Conservation (phyloP, 2,113 vertebrate genomes). For the Toxotes chatareus region DNA sequence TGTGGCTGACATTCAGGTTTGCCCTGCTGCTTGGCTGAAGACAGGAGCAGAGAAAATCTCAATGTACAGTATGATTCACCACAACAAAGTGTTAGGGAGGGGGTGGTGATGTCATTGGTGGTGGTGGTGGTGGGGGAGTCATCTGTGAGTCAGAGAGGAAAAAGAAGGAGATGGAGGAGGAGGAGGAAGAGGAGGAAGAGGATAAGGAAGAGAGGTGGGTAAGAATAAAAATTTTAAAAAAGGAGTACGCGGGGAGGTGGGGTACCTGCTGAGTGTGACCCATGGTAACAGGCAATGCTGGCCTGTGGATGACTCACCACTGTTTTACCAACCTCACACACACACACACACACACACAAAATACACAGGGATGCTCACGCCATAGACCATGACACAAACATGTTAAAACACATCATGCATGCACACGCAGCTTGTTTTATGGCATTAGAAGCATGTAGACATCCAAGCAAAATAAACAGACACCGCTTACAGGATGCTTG, state of each 20-base stretch:
- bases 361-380: constrained; percentile 30
- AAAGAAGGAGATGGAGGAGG: constrained; percentile 60
- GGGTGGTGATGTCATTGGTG: constrained; percentile 77
- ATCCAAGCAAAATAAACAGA: constrained; percentile 16
- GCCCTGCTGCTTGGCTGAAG: constrained; percentile 44
- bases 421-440: neutral
- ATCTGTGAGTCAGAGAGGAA: constrained; percentile 79
- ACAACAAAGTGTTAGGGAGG: constrained; percentile 76
- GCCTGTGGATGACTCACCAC: constrained; percentile 79
- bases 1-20: constrained; percentile 56
- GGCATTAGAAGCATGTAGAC: constrained; percentile 11
- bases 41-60: constrained; percentile 59
- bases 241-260: constrained; percentile 63
- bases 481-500: neutral
- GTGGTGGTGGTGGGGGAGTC: constrained; percentile 73
- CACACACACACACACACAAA: constrained; percentile 20
- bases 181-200: constrained; percentile 63
- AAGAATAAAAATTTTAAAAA: constrained; percentile 43
- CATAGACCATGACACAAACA: constrained; percentile 16
- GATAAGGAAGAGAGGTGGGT: constrained; percentile 63
- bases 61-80: constrained; percentile 81
- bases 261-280: constrained; percentile 80
- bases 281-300: constrained; percentile 73
- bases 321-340: constrained; percentile 68
- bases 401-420: constrained; percentile 10